phyloP scores from a whole-genome alignment of 2,797 vertebrate species.

The Pseudopleuronectes americanus region DNA sequence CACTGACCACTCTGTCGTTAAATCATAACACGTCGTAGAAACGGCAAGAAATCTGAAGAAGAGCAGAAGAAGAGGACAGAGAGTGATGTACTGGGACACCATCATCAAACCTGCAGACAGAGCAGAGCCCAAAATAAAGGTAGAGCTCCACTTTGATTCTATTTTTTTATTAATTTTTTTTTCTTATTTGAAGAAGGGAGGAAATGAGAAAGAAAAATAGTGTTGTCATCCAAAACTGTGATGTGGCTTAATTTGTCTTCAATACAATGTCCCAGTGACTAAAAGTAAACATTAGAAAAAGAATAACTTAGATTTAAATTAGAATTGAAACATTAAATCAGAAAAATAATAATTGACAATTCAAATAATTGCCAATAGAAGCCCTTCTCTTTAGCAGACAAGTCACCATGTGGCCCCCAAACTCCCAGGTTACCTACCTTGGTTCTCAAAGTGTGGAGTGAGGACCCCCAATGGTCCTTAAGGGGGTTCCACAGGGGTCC shows the following conservation, averaged over 20 bases:
- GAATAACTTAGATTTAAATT: no score
- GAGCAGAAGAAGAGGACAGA: constrained; percentile 2
- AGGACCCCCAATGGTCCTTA: no score
- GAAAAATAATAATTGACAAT: background rate
- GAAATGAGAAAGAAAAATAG: no score
- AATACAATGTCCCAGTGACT: no score
- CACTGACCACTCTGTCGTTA: constrained; percentile 4
- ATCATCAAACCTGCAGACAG: constrained; percentile 55
- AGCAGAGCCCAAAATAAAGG: constrained; percentile 66
- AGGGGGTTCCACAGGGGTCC: no score
- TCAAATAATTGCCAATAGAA: background rate
- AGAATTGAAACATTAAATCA: background rate
- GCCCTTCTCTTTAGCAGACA: no score
- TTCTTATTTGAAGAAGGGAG: background rate
- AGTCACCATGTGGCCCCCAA: no score
- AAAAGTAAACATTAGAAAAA: no score
- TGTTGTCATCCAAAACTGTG: no score
- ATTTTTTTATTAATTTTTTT: background rate
- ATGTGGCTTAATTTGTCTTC: no score
- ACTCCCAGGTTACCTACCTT: no score
- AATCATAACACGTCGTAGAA: background rate
- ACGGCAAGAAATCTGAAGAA: background rate
- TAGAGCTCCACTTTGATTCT: constrained; percentile 21
- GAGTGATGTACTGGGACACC: constrained; percentile 69
- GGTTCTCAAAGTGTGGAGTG: no score